These are phyloP conservation scores for Camponotus vicinus DNA, from an alignment of 1,140 invertebrate genomes.

Conservation along the genomic window DNA sequence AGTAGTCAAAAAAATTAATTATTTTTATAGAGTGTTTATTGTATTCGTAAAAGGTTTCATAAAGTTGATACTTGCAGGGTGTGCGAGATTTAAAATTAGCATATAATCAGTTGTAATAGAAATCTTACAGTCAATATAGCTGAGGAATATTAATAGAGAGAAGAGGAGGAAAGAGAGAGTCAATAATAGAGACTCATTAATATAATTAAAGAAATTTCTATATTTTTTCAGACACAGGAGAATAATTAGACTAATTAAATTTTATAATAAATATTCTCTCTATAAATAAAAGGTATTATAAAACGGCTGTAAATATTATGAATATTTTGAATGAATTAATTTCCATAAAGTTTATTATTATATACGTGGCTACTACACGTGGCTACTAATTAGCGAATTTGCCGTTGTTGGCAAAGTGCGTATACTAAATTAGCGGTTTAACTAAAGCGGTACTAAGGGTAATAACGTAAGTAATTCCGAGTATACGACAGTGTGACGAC, in stretches of 20 bases:
- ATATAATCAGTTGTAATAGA: background rate
- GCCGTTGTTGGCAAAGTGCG: slow-evolving; percentile 3
- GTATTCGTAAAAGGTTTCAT: too few relatives aligned
- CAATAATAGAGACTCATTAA: too few relatives aligned
- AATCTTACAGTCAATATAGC: background rate
- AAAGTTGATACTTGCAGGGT: too few relatives aligned
- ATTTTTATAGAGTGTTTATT: background rate
- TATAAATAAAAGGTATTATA: background rate
- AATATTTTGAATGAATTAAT: slow-evolving; percentile 34
- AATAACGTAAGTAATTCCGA: background rate
- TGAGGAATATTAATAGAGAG: too few relatives aligned
- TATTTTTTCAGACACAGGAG: background rate
- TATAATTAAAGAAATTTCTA: background rate
- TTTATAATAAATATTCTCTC: slow-evolving; percentile 2
- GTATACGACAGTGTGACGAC: slow-evolving; percentile 26
- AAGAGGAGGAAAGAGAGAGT: too few relatives aligned
- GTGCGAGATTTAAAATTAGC: background rate
- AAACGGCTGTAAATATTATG: background rate
- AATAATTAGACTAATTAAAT: background rate
- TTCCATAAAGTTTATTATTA: background rate
- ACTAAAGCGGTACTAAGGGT: background rate
- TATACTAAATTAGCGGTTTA: slow-evolving; percentile 27
- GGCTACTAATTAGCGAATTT: slow-evolving; percentile 39
- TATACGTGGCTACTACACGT: too few relatives aligned
- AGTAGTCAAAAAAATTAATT: background rate